Conservation (phyloP, 1,140 invertebrate species). For the Anastrepha ludens region DNA sequence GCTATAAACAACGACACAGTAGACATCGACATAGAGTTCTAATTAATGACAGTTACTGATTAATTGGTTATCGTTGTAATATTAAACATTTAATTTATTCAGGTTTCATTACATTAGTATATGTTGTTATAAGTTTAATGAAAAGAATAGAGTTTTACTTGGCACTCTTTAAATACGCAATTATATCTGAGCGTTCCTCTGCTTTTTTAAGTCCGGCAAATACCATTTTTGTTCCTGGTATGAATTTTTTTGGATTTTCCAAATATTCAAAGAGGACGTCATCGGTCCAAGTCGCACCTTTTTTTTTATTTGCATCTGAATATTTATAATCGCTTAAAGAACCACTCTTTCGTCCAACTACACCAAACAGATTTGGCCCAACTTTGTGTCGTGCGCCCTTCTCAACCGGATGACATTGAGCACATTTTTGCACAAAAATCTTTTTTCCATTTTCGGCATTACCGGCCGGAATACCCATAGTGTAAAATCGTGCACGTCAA, state of each 20-base stretch:
- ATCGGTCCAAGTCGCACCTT: constrained; percentile 98
- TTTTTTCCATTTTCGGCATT: constrained; percentile 98
- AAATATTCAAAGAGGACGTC: constrained; percentile 97
- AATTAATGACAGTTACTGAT: too few species aligned
- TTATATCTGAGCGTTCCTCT: constrained; percentile 94
- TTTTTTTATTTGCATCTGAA: constrained; percentile 97
- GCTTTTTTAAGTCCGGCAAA: constrained; percentile 99
- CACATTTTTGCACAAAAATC: constrained; percentile 95
- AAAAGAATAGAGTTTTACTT: constrained; percentile 79
- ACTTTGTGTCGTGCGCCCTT: constrained; percentile 97
- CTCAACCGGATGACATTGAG: constrained; percentile 98
- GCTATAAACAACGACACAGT: too few species aligned
- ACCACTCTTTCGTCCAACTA: constrained; percentile 97
- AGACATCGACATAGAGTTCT: too few species aligned
- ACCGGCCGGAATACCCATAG: constrained; percentile 88
- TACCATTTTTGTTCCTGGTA: constrained; percentile 98
- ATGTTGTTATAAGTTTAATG: too few species aligned
- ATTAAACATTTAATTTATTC: too few species aligned
- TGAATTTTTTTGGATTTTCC: constrained; percentile 99
- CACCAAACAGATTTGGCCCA: constrained; percentile 95
- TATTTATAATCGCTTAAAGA: constrained; percentile 93
- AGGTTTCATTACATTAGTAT: too few species aligned
- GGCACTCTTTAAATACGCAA: constrained; percentile 92
- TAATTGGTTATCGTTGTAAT: too few species aligned
- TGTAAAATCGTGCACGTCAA: too few species aligned